Base-by-base conservation (phyloP, 2,113 vertebrate species). In the Pardalotus punctatus region DNA sequence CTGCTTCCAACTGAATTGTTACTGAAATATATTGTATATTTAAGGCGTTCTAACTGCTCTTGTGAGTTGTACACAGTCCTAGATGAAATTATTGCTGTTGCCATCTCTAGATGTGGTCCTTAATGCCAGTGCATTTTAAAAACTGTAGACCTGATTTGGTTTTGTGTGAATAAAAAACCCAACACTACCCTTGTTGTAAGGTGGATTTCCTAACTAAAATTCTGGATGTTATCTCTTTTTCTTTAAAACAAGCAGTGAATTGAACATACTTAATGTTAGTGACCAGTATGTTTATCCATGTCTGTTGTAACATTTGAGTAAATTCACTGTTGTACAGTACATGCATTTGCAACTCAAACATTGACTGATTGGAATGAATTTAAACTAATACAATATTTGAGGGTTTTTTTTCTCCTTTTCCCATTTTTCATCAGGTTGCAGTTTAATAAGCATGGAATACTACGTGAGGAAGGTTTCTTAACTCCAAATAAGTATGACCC, bases 401-500 rank as follows among this genome's bases (percentile, higher is more conserved):
- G 1, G 1, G 1, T 5, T 13, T 88, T 13, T 88, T 73, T 85
- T 80, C 16, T 64, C 21, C 57, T 77, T 80, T 50, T 2, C 20
- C 12, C 5, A 7, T 53, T 40, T 69, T 66, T 40, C 31, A 35
- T 35, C 64, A 98, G 98, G 97, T 88, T 98, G 83, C 97, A 98
- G 40, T 98, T 98, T 45, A 98, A 98, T 47, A 98, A 98, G 67
- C 98, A 98, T 21, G 98, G 98, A 42, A 95, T 98, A 45, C 82
- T 98, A 72, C 97, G 98, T 35, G 98, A 98, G 48, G 98, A 98
- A 93, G 98, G 98, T 42, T 98, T 98, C 93, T 83, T 98, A 88
- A 98, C 98, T 78, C 98, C 98, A 35, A 98, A 98, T 89, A 98
- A 98, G 6, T 98, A 98, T 0, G 98, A 98, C 48, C 94, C 94